Evolutionary conservation across 2,888 invertebrate species (phyloP), one percentile per base, ranked within the genome.

Genomic region (Aleiodes testaceus): DNA sequence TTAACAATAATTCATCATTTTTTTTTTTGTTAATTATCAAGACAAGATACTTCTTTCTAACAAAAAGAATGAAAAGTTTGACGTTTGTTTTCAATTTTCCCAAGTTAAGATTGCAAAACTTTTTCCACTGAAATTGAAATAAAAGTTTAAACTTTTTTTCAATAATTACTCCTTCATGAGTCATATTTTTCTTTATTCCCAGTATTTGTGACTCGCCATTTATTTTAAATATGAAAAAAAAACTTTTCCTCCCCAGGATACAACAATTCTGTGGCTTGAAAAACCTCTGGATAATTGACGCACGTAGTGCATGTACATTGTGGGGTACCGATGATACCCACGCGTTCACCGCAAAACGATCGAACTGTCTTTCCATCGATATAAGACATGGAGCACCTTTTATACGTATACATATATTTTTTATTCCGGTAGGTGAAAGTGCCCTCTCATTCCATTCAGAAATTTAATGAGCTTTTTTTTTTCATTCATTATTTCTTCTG

Each of bases 401-500:
- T 42, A 36, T 36, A 36, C 9, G 7, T 11, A 36, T 36, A 36
- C 9, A 36, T 36, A 36, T 16, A 36, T 42, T 9, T 18, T 11
- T 26, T 42, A 36, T 59, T 18, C 36, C 18, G 55, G 55, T 68
- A 63, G 72, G 75, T 72, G 75, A 75, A 75, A 75, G 75, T 75
- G 74, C 74, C 67, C 69, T 69, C 72, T 74, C 72, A 75, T 75
- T 74, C 72, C 67, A 74, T 71, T 47, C 59, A 36, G 36, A 59
- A 36, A 16, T 42, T 59, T 59, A 59, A 59, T 59, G 59, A 59
- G 59, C 42, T 59, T 59, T 59, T 59, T n/a, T 22, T 26, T 59
- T 59, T 14, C 59, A 36, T 36, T 36, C 36, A 36, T 36, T 36
- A 36, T 36, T 36, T 36, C 36, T 42, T 14, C 59, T 59, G 59